Conservation (phyloP, 2,797 vertebrate species). For the Chanos chanos region DNA sequence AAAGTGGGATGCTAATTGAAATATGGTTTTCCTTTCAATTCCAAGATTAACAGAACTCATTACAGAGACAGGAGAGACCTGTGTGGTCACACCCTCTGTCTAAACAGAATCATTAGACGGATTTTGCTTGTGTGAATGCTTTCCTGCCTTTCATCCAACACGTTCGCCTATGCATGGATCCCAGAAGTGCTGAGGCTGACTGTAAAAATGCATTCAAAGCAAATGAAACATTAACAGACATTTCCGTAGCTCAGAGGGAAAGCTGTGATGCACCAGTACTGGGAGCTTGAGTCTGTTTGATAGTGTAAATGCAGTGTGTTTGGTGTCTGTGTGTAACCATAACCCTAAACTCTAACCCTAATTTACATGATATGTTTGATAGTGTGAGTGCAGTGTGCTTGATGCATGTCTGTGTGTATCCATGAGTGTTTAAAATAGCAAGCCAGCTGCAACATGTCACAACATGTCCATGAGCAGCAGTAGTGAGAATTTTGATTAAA, state of each 20-base stretch:
- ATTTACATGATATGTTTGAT: too few species aligned
- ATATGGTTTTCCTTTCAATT: too few species aligned
- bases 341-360: too few species aligned
- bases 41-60: too few species aligned
- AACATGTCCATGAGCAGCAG: slow-evolving; percentile 16
- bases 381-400: slow-evolving; percentile 20
- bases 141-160: slow-evolving; percentile 22
- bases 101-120: too few species aligned
- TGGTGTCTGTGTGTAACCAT: too few species aligned
- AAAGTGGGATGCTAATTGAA: too few species aligned
- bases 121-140: slow-evolving; percentile 2
- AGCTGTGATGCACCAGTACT: slow-evolving; percentile 15
- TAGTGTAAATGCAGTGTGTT: slow-evolving; percentile 18
- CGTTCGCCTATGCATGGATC: slow-evolving; percentile 22
- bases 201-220: slow-evolving; percentile 27
- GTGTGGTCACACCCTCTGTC: too few species aligned
- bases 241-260: slow-evolving; percentile 23
- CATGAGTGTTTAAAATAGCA: slow-evolving; percentile 42
- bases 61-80: too few species aligned
- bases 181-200: slow-evolving; percentile 29
- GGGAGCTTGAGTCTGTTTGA: slow-evolving; percentile 39
- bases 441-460: slow-evolving; percentile 19
- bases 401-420: too few species aligned
- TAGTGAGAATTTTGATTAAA: slow-evolving; percentile 13
- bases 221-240: slow-evolving; percentile 37